Base-by-base conservation (phyloP, 2,797 vertebrate genomes). In the Cichlasoma orientale region DNA sequence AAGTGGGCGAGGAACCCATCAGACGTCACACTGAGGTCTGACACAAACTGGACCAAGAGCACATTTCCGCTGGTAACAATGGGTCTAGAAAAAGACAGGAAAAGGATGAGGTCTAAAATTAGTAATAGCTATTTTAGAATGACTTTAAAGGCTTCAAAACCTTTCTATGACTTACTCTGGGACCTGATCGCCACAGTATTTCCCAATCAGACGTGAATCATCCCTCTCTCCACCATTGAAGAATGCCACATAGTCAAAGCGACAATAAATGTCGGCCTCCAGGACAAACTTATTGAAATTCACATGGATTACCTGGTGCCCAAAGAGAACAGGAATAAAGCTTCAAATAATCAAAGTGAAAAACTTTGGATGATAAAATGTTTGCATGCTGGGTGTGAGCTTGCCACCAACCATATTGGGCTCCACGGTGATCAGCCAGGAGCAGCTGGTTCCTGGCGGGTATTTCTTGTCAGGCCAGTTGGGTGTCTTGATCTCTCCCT, bases 381-480 rank as follows among this genome's bases (percentile, higher is more conserved):
- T 19, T 21, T 58, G 27, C 50, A 52, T 59, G 57, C 11, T 58
- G 53, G 3, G 16, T 63, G 36, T 33, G 52, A 56, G 74, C 10
- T 55, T 16, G 77, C 50, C 3, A 9, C 83, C 63, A 11, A 98
- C 97, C 97, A 95, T 96, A 69, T 94, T 86, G 0, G 91, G 92
- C n/a, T 97, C 96, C 29, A 97, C 97, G 0, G 96, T 94, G 90
- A 98, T 96, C 63, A 98, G 96, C 97, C 97, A 98, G 63, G 97
- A 97, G 90, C 97, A 98, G 92, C 95, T 98, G 92, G 96, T 95
- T 53, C 97, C 97, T 1, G 96, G 61, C 2, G 97, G 97, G 75
- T 98, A 98, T 72, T 97, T 96, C 2, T 96, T 96, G 55, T 98
- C 94, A 0, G 97, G 97, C 97, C 97, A 98, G 92, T 98, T 97